Conservation (phyloP, 1,140 invertebrate genomes). For the Drosophila repleta region DNA sequence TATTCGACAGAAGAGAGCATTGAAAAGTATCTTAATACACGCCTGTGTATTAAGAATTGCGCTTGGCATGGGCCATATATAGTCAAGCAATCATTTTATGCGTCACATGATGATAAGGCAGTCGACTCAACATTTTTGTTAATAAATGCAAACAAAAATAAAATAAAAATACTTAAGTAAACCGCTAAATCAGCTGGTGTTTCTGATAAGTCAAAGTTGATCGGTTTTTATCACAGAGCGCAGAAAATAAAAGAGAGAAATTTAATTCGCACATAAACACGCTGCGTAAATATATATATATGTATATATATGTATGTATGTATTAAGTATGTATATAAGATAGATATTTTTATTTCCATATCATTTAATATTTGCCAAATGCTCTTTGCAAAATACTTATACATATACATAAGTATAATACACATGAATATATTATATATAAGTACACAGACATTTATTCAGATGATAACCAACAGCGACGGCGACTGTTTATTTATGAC, state of each 20-base stretch:
- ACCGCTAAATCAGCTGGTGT: constrained; percentile 24
- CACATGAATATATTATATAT: neutral
- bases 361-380: constrained; percentile 45
- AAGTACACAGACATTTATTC: constrained; percentile 35
- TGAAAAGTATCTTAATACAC: neutral
- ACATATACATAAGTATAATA: constrained; percentile 10
- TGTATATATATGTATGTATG: neutral
- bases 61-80: constrained; percentile 36
- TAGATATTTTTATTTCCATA: constrained; percentile 23
- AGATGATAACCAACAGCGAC: constrained; percentile 61
- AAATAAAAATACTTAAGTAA: constrained; percentile 16
- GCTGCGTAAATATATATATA: no score
- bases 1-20: neutral
- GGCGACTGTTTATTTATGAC: constrained; percentile 57
- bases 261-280: constrained; percentile 3
- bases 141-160: constrained; percentile 26
- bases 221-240: constrained; percentile 14
- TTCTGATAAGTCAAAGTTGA: constrained; percentile 17
- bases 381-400: constrained; percentile 15
- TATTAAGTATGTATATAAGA: constrained; percentile 2
- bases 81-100: constrained; percentile 50
- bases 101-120: constrained; percentile 59
- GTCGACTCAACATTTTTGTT: neutral
- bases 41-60: constrained; percentile 46
- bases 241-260: constrained; percentile 14